A percentile compares a stretch with the other conserved stretches of the same genome.
Conservation (phyloP, 2,797 vertebrate species). For the Lagodon rhomboides region DNA sequence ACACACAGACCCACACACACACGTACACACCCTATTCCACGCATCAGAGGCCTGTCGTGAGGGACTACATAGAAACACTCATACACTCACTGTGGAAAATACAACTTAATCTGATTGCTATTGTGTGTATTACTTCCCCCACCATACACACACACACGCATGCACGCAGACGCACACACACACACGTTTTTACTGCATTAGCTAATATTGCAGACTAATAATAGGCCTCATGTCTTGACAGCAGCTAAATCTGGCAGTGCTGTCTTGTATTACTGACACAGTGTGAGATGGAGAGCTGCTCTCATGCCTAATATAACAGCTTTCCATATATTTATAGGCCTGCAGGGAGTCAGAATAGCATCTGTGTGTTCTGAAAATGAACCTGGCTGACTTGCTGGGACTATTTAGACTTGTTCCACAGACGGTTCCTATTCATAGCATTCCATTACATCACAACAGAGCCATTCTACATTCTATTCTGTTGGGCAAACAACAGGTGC, state of each 20-base stretch:
- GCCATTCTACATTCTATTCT: constrained; percentile 10
- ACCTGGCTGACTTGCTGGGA: constrained; percentile 46
- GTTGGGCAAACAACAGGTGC: constrained; percentile 64
- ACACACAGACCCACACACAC: constrained; percentile 24
- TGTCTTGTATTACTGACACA: constrained; percentile 72
- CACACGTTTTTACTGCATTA: constrained; percentile 56
- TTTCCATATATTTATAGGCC: constrained; percentile 73
- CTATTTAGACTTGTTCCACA: constrained; percentile 66
- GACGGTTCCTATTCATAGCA: constrained; percentile 53
- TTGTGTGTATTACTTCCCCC: constrained; percentile 14
- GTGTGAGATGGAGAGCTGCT: constrained; percentile 64
- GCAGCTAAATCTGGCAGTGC: constrained; percentile 71
- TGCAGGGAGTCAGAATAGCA: constrained; percentile 68
- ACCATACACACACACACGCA: constrained; percentile 1
- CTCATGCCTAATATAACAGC: constrained; percentile 72
- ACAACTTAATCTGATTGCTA: constrained; percentile 67
- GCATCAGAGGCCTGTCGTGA: constrained; percentile 55
- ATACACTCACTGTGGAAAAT: constrained; percentile 78
- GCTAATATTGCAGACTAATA: constrained; percentile 64
- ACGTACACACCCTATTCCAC: constrained; percentile 2
- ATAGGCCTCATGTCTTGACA: constrained; percentile 71
- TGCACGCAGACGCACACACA: neutral
- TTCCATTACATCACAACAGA: constrained; percentile 58
- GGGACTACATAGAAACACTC: constrained; percentile 11
- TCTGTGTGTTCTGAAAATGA: constrained; percentile 67